Conservation (phyloP, 92 coral and sea anemone species). For the Epizoanthus stellaris region DNA sequence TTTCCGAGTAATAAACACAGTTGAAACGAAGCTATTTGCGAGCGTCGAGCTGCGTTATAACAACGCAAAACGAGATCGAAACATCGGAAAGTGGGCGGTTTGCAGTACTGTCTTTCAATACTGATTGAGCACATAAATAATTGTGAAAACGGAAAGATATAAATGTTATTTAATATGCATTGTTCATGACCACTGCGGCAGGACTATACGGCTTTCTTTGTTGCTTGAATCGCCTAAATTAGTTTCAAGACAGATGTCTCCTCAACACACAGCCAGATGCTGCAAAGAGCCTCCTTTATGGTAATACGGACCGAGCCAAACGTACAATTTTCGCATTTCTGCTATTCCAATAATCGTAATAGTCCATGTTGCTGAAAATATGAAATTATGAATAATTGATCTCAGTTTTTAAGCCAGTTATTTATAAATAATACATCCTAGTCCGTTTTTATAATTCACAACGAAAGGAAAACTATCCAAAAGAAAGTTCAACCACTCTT, state of each 20-base stretch:
- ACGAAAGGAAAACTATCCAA: slow-evolving; percentile 17
- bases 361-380: slow-evolving; percentile 22
- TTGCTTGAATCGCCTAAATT: background rate
- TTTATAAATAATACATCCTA: slow-evolving; percentile 42
- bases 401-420: slow-evolving; percentile 38
- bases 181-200: slow-evolving; percentile 37
- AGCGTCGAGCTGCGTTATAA: too few relatives aligned
- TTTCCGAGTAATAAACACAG: background rate
- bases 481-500: background rate
- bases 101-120: slow-evolving; percentile 19
- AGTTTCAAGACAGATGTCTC: background rate
- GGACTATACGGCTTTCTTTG: slow-evolving; percentile 4
- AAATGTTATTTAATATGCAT: slow-evolving; percentile 35
- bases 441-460: slow-evolving; percentile 32
- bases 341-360: background rate
- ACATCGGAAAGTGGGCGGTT: slow-evolving; percentile 27
- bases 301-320: background rate
- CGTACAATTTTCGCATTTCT: background rate
- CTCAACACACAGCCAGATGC: background rate
- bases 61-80: background rate
- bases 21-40: background rate
- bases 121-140: slow-evolving; percentile 14
- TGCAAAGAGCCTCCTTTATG: background rate
- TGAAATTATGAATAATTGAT: slow-evolving; percentile 37
- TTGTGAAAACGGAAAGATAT: slow-evolving; percentile 19